A percentile compares a stretch with the other conserved stretches of the same genome.
phyloP scores from a whole-genome alignment of 2,113 vertebrate genomes.

The Ovis canadensis region DNA sequence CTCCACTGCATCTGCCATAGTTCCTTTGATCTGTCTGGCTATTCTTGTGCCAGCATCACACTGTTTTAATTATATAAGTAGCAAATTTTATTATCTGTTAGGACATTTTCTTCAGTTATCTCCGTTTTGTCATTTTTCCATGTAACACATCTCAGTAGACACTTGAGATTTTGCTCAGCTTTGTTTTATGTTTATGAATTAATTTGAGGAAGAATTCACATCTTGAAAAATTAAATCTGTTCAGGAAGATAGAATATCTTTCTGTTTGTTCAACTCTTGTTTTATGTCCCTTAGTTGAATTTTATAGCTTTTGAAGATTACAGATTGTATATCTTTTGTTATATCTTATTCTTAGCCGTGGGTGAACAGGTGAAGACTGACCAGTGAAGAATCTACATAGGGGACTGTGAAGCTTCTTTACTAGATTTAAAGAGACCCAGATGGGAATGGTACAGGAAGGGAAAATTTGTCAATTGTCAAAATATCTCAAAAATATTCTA shows the following conservation, averaged over 20 bases:
- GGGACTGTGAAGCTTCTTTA: not conserved
- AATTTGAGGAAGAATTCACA: not conserved
- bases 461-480: not conserved
- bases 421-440: not conserved
- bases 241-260: not conserved
- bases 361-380: not conserved
- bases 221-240: not conserved
- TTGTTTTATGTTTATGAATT: constrained; percentile 22
- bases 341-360: not conserved
- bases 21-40: not conserved
- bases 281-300: not conserved
- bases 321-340: not conserved
- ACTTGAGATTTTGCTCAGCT: not conserved
- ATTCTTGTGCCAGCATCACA: rapidly evolving
- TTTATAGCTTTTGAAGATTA: not conserved
- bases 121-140: not conserved
- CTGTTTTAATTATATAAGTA: not conserved
- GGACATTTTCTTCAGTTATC: not conserved
- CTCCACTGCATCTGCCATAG: rapidly evolving
- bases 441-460: not conserved
- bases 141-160: not conserved
- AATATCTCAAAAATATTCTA: not conserved
- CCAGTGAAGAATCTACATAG: not conserved
- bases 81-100: not conserved
- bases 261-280: not conserved